Percentiles rank a stretch among this genome's conserved stretches.
These are phyloP conservation scores for Callipepla californica DNA, from an alignment of 2,113 vertebrate species.

Conservation along the genomic window DNA sequence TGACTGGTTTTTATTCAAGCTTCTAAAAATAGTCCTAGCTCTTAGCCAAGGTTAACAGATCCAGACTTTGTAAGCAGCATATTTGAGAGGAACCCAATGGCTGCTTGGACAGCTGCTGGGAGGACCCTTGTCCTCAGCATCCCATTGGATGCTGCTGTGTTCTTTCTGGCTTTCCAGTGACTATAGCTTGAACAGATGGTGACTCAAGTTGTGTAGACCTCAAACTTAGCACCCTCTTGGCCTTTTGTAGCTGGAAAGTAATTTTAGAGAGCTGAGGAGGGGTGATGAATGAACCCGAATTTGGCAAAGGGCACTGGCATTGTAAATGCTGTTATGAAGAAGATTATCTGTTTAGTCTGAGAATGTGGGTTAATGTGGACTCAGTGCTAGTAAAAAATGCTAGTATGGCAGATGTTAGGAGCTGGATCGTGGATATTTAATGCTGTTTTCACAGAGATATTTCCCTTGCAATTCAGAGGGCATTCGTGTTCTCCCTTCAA, in stretches of 20 bases:
- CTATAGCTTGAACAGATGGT: neutral
- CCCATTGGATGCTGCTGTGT: neutral
- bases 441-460: neutral
- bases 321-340: neutral
- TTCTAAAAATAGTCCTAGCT: slow-evolving; percentile 55
- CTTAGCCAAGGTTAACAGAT: slow-evolving; percentile 42
- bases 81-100: neutral
- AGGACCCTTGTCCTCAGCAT: neutral
- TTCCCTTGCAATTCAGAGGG: neutral
- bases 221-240: neutral
- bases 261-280: neutral
- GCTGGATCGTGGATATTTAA: neutral
- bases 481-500: neutral
- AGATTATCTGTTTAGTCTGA: neutral
- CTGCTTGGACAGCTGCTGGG: slow-evolving; percentile 16
- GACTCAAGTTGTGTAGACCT: neutral
- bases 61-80: neutral
- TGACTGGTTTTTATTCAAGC: slow-evolving; percentile 24
- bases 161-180: neutral
- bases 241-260: neutral
- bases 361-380: neutral
- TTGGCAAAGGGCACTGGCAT: neutral
- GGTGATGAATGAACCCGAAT: neutral
- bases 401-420: neutral
- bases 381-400: neutral